Base-by-base conservation (phyloP, 2,113 vertebrate species). In the Spheniscus mendiculus region DNA sequence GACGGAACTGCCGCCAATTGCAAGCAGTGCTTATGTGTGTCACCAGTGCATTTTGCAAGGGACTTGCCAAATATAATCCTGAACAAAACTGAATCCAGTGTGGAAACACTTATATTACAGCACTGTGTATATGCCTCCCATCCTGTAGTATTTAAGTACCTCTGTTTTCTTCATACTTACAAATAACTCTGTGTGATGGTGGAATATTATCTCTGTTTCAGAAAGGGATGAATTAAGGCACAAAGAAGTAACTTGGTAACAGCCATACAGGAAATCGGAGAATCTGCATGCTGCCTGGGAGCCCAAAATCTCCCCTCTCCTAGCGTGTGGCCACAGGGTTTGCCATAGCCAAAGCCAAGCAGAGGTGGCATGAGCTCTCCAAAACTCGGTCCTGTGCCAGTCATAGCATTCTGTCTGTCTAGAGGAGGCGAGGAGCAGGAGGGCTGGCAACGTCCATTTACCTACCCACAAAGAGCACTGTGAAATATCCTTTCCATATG, bases 241-340 rank as follows among this genome's bases (percentile, higher is more conserved):
- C 29, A 66, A 86, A 72, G 45, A 44, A 45, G 12, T 18, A 15
- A 79, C n/a, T 47, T 65, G 29, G 30, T 72, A 45, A 63, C 15
- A 9, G 1, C 25, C 25, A 15, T 15, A 30, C 4, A 71, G 34
- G 15, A 58, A 66, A 49, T 1, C 0, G 1, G 55, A 74, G 12
- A 58, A 71, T 19, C 25, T 81, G n/a, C 32, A 45, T 0, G 2
- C 40, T 66, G 34, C 17, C n/a, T 42, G 34, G 18, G 12, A 87
- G 15, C 13, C 30, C 40, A 25, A 72, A 30, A 62, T 53, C 26
- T 77, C 55, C 19, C 26, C 32, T 72, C 25, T 38, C 16, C 30
- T 42, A 71, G 65, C 1, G 4, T 0, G 0, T 29, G 65, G 32
- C n/a, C 56, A 58, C 12, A 5, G 17, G 21, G 9, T 34, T 67